phyloP scores from a whole-genome alignment of 2,113 vertebrate genomes.

The Nipponia nippon region DNA sequence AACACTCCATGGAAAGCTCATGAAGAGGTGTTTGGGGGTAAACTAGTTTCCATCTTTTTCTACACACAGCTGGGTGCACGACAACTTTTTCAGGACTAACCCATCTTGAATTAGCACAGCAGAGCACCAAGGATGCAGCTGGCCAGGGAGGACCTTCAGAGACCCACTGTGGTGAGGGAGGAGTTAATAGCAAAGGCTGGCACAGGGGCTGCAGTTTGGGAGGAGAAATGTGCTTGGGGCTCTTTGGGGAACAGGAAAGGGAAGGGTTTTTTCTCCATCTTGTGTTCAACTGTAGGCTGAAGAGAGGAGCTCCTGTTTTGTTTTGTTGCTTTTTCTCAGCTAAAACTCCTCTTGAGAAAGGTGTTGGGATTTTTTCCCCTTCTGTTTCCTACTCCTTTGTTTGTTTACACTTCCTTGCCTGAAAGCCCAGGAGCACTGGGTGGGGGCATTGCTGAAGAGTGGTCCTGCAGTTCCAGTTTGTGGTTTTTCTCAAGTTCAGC shows the following conservation, averaged over 20 bases:
- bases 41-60: background rate
- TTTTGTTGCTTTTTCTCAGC: background rate
- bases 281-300: background rate
- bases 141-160: background rate
- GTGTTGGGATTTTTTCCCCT: rapidly evolving
- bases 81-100: background rate
- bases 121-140: background rate
- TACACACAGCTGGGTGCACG: background rate
- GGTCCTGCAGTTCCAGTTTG: rapidly evolving
- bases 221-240: background rate
- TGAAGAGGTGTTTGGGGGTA: background rate
- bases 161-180: background rate
- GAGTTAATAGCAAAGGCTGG: background rate
- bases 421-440: background rate
- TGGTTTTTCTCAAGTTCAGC: background rate
- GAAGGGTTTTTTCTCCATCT: background rate
- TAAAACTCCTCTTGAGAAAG: background rate
- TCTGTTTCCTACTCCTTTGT: background rate
- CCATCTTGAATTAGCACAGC: background rate
- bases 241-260: background rate
- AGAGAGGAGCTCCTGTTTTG: background rate
- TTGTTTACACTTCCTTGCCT: background rate
- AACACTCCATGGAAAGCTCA: background rate
- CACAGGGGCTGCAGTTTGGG: background rate
- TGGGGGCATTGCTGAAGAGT: background rate